phyloP scores from a whole-genome alignment of 64 coral and sea anemone species.

The Montipora capricornis region DNA sequence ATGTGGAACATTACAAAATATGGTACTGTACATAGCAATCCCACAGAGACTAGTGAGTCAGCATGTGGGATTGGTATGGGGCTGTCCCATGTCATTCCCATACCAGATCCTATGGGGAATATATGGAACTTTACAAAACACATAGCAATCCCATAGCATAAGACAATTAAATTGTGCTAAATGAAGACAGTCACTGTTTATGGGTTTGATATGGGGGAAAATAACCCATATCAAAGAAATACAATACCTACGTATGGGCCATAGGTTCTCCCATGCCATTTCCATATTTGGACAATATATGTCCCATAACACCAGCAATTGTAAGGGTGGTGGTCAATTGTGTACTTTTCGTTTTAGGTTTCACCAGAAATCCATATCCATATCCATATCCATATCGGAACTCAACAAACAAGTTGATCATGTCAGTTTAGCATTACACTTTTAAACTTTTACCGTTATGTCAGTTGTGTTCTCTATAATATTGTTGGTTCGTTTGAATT shows the following conservation, averaged over 20 bases:
- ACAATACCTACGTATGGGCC: slow-evolving; percentile 18
- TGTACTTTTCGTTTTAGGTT: no score
- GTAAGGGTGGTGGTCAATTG: background rate
- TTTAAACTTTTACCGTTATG: no score
- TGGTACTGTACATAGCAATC: slow-evolving; percentile 37
- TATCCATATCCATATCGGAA: no score
- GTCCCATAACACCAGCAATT: slow-evolving; percentile 30
- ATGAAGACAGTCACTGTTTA: slow-evolving; percentile 38
- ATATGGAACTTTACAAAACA: slow-evolving; percentile 37
- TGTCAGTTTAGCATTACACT: no score
- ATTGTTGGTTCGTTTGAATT: no score
- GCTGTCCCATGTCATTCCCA: slow-evolving; percentile 27
- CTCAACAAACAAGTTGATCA: no score
- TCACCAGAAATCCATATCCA: no score
- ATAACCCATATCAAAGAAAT: slow-evolving; percentile 35
- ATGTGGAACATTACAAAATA: slow-evolving; percentile 13
- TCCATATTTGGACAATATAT: slow-evolving; percentile 56
- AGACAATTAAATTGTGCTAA: slow-evolving; percentile 14
- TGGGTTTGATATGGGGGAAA: slow-evolving; percentile 54
- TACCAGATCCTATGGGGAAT: slow-evolving; percentile 19
- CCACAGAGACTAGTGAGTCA: slow-evolving; percentile 33
- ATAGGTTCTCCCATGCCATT: slow-evolving; percentile 11
- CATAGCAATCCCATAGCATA: slow-evolving; percentile 61
- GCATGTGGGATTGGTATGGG: slow-evolving; percentile 47
- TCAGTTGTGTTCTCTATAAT: no score